These are phyloP conservation scores for Upupa epops DNA, from an alignment of 2,113 vertebrate species.

Conservation along the genomic window DNA sequence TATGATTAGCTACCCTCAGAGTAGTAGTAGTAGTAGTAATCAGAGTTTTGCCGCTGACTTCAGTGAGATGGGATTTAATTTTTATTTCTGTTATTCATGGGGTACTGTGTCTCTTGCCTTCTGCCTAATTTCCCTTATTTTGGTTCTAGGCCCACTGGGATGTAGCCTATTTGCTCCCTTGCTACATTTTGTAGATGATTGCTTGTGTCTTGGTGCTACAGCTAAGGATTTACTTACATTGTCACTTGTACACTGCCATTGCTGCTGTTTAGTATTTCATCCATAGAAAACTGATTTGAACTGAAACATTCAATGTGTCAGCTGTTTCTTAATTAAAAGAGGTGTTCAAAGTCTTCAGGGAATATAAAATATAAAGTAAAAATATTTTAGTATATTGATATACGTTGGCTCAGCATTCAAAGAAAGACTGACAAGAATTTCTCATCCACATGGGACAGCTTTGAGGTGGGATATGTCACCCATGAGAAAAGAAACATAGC, in stretches of 20 bases:
- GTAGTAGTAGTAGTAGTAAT: too few species aligned
- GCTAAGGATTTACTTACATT: background rate
- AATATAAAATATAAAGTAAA: constrained; percentile 1
- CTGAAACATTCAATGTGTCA: background rate
- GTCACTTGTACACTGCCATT: background rate
- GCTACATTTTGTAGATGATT: background rate
- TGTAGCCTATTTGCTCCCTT: background rate
- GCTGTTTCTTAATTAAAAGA: constrained; percentile 17
- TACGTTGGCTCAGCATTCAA: background rate
- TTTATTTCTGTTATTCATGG: background rate
- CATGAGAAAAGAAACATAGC: background rate
- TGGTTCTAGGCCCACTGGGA: background rate
- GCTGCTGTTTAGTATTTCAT: background rate
- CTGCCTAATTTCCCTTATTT: background rate
- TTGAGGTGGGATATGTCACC: background rate
- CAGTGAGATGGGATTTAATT: background rate
- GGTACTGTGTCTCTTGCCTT: background rate
- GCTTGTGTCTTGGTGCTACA: background rate
- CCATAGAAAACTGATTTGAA: background rate
- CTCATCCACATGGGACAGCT: background rate
- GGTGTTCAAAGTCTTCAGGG: background rate
- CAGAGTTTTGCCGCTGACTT: background rate
- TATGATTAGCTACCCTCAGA: background rate
- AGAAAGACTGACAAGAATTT: constrained; percentile 11
- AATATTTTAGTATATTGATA: background rate